Conservation (phyloP, 92 coral and sea anemone species). For the Pocillopora grandis region DNA sequence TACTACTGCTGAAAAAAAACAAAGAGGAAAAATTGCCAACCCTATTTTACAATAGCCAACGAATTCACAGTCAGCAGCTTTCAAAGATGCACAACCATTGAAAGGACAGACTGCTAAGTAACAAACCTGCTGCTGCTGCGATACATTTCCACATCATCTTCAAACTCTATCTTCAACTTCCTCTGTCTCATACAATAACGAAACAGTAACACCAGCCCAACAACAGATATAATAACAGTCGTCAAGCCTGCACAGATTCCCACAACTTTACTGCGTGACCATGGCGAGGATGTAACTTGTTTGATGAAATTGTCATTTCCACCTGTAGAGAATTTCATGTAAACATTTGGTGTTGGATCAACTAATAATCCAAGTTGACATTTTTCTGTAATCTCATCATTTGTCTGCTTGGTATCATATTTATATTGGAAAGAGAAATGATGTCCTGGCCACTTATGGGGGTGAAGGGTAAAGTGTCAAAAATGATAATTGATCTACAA, state of each 20-base stretch:
- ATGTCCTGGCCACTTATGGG: no score
- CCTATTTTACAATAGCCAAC: no score
- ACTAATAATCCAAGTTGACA: no score
- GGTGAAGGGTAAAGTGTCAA: no score
- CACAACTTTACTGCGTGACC: conserved; percentile 77
- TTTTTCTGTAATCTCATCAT: no score
- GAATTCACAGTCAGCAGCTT: no score
- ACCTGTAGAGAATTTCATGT: not conserved
- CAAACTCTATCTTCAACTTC: conserved; percentile 84
- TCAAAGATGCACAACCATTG: not conserved
- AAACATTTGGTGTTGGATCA: no score
- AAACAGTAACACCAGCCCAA: conserved; percentile 60
- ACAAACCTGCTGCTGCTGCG: conserved; percentile 20
- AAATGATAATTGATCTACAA: no score
- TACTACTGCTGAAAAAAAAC: no score
- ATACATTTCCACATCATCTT: conserved; percentile 64
- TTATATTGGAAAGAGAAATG: no score
- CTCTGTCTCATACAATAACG: conserved; percentile 62
- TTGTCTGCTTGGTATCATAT: no score
- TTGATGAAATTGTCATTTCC: not conserved
- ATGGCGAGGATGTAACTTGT: conserved; percentile 12
- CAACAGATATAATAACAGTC: conserved; percentile 41
- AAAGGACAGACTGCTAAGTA: not conserved
- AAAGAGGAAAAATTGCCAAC: no score
- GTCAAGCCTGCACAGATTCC: conserved; percentile 84